These are phyloP conservation scores for Agelas oroides DNA, from an alignment of 37 sponge, comb jelly and placozoan species.

Conservation along the genomic window DNA sequence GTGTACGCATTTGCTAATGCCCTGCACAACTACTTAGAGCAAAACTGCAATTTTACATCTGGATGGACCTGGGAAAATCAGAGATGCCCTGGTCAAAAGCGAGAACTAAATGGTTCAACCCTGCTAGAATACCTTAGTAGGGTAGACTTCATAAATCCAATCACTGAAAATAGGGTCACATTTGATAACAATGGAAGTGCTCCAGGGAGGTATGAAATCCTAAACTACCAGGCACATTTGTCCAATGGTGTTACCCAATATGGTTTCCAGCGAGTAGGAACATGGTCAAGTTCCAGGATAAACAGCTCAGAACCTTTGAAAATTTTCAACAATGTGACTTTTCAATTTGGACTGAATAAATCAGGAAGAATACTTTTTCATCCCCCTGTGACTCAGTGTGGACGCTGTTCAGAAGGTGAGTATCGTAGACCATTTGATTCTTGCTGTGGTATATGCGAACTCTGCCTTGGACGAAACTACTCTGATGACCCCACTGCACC, in stretches of 20 bases:
- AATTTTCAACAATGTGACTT: background rate
- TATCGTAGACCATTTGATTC: background rate
- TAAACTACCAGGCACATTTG: slow-evolving; percentile 24
- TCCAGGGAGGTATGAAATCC: slow-evolving; percentile 27
- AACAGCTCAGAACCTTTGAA: background rate
- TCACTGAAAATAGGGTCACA: slow-evolving; percentile 13
- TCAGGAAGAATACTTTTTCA: background rate
- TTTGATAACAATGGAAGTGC: slow-evolving; percentile 51
- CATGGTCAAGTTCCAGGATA: slow-evolving; percentile 11
- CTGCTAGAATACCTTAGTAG: slow-evolving; percentile 20
- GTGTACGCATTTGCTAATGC: slow-evolving; percentile 68
- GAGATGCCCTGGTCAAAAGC: slow-evolving; percentile 37
- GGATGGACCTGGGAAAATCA: slow-evolving; percentile 3
- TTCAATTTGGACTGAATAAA: background rate
- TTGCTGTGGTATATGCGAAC: slow-evolving; percentile 62
- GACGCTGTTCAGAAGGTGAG: slow-evolving; percentile 23
- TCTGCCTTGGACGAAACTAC: slow-evolving; percentile 43
- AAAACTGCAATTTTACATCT: slow-evolving; percentile 45
- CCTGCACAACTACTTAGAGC: slow-evolving; percentile 44
- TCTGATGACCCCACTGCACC: background rate
- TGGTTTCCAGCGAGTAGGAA: slow-evolving; percentile 9
- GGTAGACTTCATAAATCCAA: background rate
- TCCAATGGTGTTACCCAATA: background rate
- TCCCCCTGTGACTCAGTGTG: background rate
- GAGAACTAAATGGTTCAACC: slow-evolving; percentile 2